Base-by-base conservation (phyloP, 2,113 vertebrate species). In the Scytalopus superciliaris region DNA sequence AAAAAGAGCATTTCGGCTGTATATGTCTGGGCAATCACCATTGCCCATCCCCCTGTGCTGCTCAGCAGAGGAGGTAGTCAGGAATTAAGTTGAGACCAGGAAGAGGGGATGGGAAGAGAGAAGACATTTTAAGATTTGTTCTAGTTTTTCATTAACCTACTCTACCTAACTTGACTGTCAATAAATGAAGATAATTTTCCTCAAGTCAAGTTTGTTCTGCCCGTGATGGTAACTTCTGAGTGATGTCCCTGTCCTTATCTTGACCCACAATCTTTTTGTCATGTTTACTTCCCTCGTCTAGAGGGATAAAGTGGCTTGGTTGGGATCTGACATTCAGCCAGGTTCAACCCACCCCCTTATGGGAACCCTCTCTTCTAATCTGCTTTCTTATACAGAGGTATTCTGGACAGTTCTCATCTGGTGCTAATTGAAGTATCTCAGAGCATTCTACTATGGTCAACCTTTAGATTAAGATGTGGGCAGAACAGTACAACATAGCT, bases 31-130 rank as follows among this genome's bases (percentile, higher is more conserved):
- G 17, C 9, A 53, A 10, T 2, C 4, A 4, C 14, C 7, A 30
- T 49, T 70, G 4, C 13, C 19, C 10, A 19, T 25, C 2, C 19
- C 6, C 4, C 16, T 40, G 24, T 2, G 0, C 25, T 50, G 33
- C 25, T 59, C 37, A 55, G 17, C 4, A 1, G 3, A 72, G 25
- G 14, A 74, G 15, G 2, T 11, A 42, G 18, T 25, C 6, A 5
- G 30, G 35, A 80, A 6, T 52, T 25, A 79, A 60, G 6, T 1
- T 55, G 30, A 68, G 30, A 21, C 10, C 12, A 42, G 7, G 11
- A 84, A 64, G 16, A 82, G 62, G 4, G 3, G 19, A 85, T 2
- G 3, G 12, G 13, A 33, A 30, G 5, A 7, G 31, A 16, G 6
- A 66, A 82, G 7, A 6, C 68, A 7, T 49, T 89, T 76, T 37